These are phyloP conservation scores for Oxygymnocypris stewartii DNA, from an alignment of 2,113 vertebrate genomes.

Conservation along the genomic window DNA sequence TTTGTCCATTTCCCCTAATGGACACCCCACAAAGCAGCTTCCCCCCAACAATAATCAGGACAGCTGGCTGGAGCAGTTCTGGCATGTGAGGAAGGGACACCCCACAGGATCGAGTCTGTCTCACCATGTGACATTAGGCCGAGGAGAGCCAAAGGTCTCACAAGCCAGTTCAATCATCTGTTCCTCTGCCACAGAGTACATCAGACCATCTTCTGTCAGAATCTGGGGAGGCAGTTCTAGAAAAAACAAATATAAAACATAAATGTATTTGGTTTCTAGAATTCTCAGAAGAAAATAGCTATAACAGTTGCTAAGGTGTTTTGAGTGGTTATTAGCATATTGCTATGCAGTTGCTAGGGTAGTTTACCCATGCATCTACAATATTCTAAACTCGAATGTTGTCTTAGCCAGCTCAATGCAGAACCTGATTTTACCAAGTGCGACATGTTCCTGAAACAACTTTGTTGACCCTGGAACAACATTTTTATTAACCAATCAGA, in stretches of 20 bases:
- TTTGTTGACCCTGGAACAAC: too few species aligned
- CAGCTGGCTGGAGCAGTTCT: slow-evolving; percentile 7
- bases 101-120: slow-evolving; percentile 49
- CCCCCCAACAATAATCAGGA: not conserved
- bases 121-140: slow-evolving; percentile 84
- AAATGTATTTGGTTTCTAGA: not conserved
- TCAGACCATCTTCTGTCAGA: slow-evolving; percentile 73
- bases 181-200: slow-evolving; percentile 76
- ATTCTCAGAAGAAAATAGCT: not conserved
- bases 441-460: too few species aligned
- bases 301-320: not conserved
- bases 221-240: slow-evolving; percentile 85
- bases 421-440: too few species aligned
- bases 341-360: not conserved
- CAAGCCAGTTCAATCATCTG: slow-evolving; percentile 77
- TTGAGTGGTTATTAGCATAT: not conserved
- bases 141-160: slow-evolving; percentile 83
- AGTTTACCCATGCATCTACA: not conserved
- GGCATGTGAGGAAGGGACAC: slow-evolving; percentile 5
- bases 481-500: too few species aligned
- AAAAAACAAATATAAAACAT: slow-evolving; percentile 33
- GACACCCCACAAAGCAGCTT: not conserved
- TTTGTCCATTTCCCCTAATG: slow-evolving; percentile 2
- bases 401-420: not conserved
- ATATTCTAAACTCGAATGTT: not conserved